Base-by-base conservation (phyloP, 2,797 vertebrate genomes). In the Sebastes itinus region DNA sequence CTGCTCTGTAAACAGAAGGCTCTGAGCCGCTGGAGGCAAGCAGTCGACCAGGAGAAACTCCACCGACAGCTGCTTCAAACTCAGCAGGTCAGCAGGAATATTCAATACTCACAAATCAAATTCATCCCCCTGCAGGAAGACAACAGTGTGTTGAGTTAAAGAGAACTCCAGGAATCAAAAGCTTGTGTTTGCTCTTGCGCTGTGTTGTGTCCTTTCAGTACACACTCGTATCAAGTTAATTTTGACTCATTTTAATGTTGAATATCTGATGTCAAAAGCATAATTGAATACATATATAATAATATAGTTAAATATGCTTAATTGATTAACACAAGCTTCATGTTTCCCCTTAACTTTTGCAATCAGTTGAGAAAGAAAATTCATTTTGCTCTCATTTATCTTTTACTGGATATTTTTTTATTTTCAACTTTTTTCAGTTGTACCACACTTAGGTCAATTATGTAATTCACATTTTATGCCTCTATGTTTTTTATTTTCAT, bases 1-100 rank as follows among this genome's bases (percentile, higher is more conserved):
- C 80, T 96, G 78, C 71, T 95, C 54, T 77, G 90, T 82, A 94
- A 96, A 74, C 65, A 92, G 61, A 96, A 89, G 91, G 88, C 89
- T 66, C 85, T 96, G 82, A 90, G 75, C 52, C 35, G 25, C 49
- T 97, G 96, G 95, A 95, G 92, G 80, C 80, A 94, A 87, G 93
- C 84, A 5, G 74, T 76, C 55, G 83, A 87, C 59, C 94, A 94
- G 80, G 85, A 89, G 16, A 87, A 82, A 35, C 86, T 96, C 70
- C 91, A 83, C 61, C 78, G 82, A 42, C 92, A 87, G 84, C 86
- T 96, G 70, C 92, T 92, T 79, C 92, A 89, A 23, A 84, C 89
- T 52, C 91, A 96, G 91, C 94, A 96, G 94, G 95, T 96, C 85
- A 75, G 75, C 23, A 12, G 54, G 13, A 77, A 74, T 4, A 3